phyloP scores from a whole-genome alignment of 2,888 invertebrate species.

The Matsumyia berberina region DNA sequence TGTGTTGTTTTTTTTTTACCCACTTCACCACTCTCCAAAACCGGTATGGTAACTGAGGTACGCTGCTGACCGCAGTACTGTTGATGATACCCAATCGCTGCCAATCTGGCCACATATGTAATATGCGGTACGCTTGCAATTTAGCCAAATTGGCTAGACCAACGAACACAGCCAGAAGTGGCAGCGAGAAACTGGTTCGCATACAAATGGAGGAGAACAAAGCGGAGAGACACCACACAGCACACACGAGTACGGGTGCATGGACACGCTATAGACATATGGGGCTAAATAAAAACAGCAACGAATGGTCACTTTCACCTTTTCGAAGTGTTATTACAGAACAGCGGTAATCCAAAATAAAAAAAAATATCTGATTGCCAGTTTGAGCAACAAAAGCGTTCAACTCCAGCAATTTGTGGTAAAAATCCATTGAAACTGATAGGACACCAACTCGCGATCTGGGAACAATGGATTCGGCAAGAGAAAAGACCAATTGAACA shows the following conservation, averaged over 20 bases:
- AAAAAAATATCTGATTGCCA: slow-evolving; percentile 13
- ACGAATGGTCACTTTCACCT: slow-evolving; percentile 65
- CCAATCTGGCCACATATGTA: slow-evolving; percentile 46
- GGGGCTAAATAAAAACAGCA: neutral
- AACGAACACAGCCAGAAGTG: slow-evolving; percentile 7
- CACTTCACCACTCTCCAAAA: slow-evolving; percentile 8
- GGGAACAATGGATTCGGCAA: slow-evolving; percentile 27
- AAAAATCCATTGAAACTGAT: slow-evolving; percentile 25
- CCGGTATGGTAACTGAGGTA: slow-evolving; percentile 22
- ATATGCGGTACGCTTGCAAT: slow-evolving; percentile 54
- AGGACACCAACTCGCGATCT: slow-evolving; percentile 2
- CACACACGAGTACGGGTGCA: slow-evolving; percentile 10
- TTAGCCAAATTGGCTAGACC: slow-evolving; percentile 65
- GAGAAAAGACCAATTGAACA: neutral
- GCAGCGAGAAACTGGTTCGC: slow-evolving; percentile 48
- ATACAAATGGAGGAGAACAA: slow-evolving; percentile 31
- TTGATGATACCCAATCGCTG: slow-evolving; percentile 54
- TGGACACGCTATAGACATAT: slow-evolving; percentile 10
- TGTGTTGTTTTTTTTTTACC: slow-evolving; percentile 11
- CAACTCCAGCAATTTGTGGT: neutral
- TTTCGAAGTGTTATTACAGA: slow-evolving; percentile 12
- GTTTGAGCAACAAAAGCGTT: slow-evolving; percentile 1
- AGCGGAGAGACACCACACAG: neutral
- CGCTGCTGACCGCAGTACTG: slow-evolving; percentile 24
- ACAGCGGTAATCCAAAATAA: neutral